phyloP scores from a whole-genome alignment of 1,140 invertebrate genomes.

The Melipona quadrifasciata region DNA sequence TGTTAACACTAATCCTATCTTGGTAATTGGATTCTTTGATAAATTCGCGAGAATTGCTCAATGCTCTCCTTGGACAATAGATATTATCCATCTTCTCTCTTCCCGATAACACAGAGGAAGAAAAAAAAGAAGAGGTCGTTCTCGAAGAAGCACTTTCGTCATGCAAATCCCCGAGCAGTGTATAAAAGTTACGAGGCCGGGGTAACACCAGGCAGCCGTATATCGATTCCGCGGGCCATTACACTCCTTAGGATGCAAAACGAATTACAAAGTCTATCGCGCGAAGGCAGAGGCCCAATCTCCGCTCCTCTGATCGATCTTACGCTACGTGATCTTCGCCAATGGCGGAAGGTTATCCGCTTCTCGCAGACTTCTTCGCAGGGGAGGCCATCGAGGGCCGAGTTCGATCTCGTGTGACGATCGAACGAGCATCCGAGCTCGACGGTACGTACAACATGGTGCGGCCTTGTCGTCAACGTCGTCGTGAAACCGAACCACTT shows the following conservation, averaged over 20 bases:
- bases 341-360: background rate
- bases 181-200: background rate
- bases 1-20: no score
- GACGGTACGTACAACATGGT: background rate
- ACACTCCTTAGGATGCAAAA: constrained; percentile 15
- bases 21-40: background rate
- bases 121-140: background rate
- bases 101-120: background rate
- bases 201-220: background rate
- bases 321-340: background rate
- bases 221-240: constrained; percentile 27
- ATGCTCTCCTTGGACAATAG: background rate
- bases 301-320: background rate
- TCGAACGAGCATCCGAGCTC: background rate
- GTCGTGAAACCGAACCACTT: background rate
- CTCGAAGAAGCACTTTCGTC: background rate
- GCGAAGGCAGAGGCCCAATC: background rate
- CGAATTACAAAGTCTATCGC: constrained; percentile 5
- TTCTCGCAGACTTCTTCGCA: background rate
- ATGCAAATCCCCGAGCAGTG: background rate
- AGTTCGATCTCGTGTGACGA: background rate
- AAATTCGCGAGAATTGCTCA: background rate
- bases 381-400: background rate
- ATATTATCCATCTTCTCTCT: background rate
- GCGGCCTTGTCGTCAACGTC: background rate